Base-by-base conservation (phyloP, 1,140 invertebrate species). In the Oncopeltus fasciatus region DNA sequence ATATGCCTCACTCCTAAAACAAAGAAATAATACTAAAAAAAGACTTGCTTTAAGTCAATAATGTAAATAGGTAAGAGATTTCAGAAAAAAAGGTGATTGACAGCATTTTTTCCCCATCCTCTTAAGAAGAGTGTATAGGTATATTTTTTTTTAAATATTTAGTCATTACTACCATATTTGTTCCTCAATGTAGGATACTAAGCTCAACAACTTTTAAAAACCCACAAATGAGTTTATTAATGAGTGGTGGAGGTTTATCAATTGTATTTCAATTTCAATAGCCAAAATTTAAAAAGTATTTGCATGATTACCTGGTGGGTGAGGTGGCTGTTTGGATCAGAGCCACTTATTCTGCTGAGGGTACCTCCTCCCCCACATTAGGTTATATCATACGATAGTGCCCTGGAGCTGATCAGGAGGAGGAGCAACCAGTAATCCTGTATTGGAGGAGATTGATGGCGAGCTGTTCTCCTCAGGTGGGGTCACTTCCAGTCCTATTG, bases 371-470 rank as follows among this genome's bases (percentile, higher is more conserved):
- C 86, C 86, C 86, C 86, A 88, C 86, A 88, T 88, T 47, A 88
- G 84, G 79, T 89, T 83, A 79, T 89, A 88, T 91, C 86, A 91
- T 88, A 91, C 88, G 72, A 91, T 90, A 70, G 88, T 90, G 65
- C 88, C 88, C 74, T 90, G 87, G 62, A 90, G 75, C 68, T 88
- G 84, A 68, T 87, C 85, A 1, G 85, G 82, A 56, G 70, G 47
- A 74, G 78, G 12, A 77, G 80, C 20, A 33, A 79, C 75, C 46
- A 75, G 74, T 64, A 76, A 76, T 49, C 74, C 74, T 16, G 76
- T 80, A 69, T 81, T 81, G 66, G 75, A 79, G 1, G 76, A 74
- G 11, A 74, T 75, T 11, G 67, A 71, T 26, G 68, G 73, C 21
- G 75, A 74, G 26, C 74, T 76, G 31, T 77, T 76, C 67, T 91